Percentiles rank a stretch among this genome's conserved stretches.
phyloP scores from a whole-genome alignment of 1,140 invertebrate species.

The Drosophila kikkawai region DNA sequence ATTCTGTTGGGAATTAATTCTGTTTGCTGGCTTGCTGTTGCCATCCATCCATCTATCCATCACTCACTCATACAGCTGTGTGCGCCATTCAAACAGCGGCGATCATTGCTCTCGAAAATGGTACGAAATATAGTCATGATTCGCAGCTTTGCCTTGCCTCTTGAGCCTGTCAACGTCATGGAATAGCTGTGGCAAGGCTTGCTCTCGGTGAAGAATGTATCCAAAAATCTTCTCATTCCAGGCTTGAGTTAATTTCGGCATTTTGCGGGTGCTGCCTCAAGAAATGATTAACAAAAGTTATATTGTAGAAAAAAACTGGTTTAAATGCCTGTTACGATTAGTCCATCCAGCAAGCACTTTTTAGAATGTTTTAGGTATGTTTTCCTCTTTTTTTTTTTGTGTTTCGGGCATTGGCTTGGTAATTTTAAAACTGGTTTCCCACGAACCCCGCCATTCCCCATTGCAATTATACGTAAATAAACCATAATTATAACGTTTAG shows the following conservation, averaged over 20 bases:
- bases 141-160: slow-evolving; percentile 29
- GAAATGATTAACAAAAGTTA: slow-evolving; percentile 22
- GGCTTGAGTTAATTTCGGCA: slow-evolving; percentile 37
- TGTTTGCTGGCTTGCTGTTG: slow-evolving; percentile 44
- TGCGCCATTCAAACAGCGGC: slow-evolving; percentile 22
- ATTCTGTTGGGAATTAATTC: slow-evolving; percentile 60
- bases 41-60: slow-evolving; percentile 61
- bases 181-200: slow-evolving; percentile 34
- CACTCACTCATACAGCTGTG: slow-evolving; percentile 43
- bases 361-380: slow-evolving; percentile 39
- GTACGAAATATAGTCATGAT: slow-evolving; percentile 65
- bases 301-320: slow-evolving; percentile 36
- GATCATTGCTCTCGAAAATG: slow-evolving; percentile 75
- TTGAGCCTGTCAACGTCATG: slow-evolving; percentile 57
- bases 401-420: slow-evolving; percentile 57
- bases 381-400: slow-evolving; percentile 24
- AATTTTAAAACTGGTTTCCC: slow-evolving; percentile 63
- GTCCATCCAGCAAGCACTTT: slow-evolving; percentile 32
- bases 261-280: slow-evolving; percentile 32
- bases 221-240: slow-evolving; percentile 16
- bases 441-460: slow-evolving; percentile 14
- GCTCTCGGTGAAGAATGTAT: slow-evolving; percentile 14
- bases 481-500: slow-evolving; percentile 55
- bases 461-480: slow-evolving; percentile 31
- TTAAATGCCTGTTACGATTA: slow-evolving; percentile 22